Conservation (phyloP, 2,113 vertebrate species). For the Casuarius casuarius region DNA sequence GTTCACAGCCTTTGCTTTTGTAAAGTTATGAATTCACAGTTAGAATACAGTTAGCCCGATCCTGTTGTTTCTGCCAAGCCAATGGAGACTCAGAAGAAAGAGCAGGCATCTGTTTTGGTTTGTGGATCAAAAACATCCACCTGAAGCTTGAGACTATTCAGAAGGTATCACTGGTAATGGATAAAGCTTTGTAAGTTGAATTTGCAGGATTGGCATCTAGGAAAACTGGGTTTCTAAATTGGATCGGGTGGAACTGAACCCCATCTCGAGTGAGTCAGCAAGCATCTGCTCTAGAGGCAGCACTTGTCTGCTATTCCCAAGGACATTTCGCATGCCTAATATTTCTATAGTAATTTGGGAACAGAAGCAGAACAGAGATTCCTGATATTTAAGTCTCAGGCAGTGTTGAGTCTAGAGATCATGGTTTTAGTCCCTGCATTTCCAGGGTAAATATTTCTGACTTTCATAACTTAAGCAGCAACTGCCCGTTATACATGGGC, state of each 20-base stretch:
- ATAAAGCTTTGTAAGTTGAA: background rate
- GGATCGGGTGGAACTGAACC: background rate
- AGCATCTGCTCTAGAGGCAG: background rate
- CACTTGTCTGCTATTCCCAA: background rate
- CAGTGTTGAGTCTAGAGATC: background rate
- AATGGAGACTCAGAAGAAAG: background rate
- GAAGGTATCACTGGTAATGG: background rate
- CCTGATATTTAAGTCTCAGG: background rate
- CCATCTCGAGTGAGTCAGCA: too few relatives aligned
- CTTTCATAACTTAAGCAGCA: background rate
- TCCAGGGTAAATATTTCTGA: background rate
- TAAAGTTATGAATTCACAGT: background rate
- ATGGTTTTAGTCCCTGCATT: background rate
- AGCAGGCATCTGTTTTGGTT: background rate
- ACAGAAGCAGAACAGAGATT: background rate
- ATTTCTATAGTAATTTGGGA: background rate
- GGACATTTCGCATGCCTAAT: background rate
- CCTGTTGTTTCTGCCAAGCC: background rate
- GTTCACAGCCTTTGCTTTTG: background rate
- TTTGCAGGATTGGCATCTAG: background rate
- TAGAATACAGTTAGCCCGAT: background rate
- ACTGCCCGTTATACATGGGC: background rate
- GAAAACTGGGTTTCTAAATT: background rate
- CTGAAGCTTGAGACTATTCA: background rate
- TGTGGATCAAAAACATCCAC: background rate